Percentiles rank a stretch among this genome's conserved stretches.
Evolutionary conservation across 2,797 vertebrate genomes (phyloP).

Genomic region (Eidolon dupreanum): DNA sequence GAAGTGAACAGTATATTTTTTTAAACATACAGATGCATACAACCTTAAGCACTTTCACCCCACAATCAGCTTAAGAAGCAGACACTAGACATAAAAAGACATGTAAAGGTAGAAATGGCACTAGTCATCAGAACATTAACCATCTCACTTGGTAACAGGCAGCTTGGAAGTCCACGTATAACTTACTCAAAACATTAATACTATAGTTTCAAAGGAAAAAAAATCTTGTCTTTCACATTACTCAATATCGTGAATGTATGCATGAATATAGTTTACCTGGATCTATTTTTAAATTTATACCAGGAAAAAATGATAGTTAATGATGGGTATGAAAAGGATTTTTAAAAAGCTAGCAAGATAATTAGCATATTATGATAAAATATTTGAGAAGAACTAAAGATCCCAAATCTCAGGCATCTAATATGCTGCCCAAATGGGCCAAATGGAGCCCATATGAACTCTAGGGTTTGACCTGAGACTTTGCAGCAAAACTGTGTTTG

Average conservation of each 20-base stretch:
- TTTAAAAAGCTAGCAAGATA: not conserved
- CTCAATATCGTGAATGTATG: not conserved
- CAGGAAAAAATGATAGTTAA: not conserved
- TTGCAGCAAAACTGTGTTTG: not conserved
- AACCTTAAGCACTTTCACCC: not conserved
- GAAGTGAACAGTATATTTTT: not conserved
- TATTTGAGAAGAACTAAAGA: conserved; percentile 4
- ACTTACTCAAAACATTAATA: conserved; percentile 31
- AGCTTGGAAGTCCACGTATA: not conserved
- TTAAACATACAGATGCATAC: not conserved
- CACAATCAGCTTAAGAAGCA: not conserved
- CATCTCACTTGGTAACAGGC: not conserved
- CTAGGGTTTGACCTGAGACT: not conserved
- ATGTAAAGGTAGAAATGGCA: not conserved
- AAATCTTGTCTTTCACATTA: not conserved
- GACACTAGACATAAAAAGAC: not conserved
- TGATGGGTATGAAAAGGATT: not conserved
- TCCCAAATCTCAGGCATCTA: not conserved
- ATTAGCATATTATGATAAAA: not conserved
- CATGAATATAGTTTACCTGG: not conserved
- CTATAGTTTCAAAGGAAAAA: conserved; percentile 15
- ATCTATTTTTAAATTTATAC: conserved; percentile 24
- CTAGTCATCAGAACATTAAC: not conserved
- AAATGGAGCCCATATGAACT: not conserved
- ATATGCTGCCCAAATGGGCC: not conserved